phyloP scores from a whole-genome alignment of 2,888 invertebrate species.

The Zhuqinia jingwanae region DNA sequence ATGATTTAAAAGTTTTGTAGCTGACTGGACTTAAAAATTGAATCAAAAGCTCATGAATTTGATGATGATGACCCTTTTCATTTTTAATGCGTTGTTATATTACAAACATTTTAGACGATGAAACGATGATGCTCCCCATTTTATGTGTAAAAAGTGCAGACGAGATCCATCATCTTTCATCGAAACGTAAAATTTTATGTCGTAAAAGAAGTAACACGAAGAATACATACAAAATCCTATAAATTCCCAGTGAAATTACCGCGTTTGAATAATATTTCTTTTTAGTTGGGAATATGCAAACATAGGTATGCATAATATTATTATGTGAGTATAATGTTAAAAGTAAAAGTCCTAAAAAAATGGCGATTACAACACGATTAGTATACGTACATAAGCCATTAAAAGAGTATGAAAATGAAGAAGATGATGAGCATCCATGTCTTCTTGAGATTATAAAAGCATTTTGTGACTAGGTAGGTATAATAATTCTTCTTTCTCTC shows the following conservation, averaged over 20 bases:
- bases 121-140: not conserved
- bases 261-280: too few relatives aligned
- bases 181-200: slow-evolving; percentile 29
- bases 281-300: too few relatives aligned
- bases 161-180: slow-evolving; percentile 44
- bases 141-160: not conserved
- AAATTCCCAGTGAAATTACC: too few relatives aligned
- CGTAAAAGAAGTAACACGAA: not conserved
- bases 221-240: too few relatives aligned
- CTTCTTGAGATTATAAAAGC: too few relatives aligned
- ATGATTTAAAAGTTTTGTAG: slow-evolving; percentile 24
- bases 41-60: slow-evolving; percentile 1
- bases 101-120: too few relatives aligned
- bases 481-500: not conserved
- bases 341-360: too few relatives aligned
- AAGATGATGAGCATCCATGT: too few relatives aligned
- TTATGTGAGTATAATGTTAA: too few relatives aligned
- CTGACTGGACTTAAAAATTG: not conserved
- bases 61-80: slow-evolving; percentile 21
- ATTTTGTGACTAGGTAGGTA: slow-evolving; percentile 15
- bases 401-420: too few relatives aligned
- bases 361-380: slow-evolving; percentile 11
- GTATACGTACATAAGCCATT: slow-evolving; percentile 35
- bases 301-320: too few relatives aligned
- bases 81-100: not conserved